Base-by-base conservation (phyloP, 2,113 vertebrate species). In the Psephotus haematonotus region DNA sequence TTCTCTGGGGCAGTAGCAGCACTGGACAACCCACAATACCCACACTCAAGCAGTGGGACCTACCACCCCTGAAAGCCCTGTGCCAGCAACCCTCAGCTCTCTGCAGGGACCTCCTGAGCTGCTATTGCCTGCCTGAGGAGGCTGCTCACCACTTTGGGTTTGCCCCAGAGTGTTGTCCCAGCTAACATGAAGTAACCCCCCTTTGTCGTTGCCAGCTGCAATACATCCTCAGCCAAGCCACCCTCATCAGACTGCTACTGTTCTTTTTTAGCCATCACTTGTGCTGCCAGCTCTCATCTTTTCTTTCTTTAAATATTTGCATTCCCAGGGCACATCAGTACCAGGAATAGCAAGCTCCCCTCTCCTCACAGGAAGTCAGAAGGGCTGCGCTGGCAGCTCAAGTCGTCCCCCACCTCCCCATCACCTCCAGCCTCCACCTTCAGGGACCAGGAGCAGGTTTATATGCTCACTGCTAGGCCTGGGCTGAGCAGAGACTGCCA, bases 401-500 rank as follows among this genome's bases (percentile, higher is more conserved):
- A 72, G 31, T 65, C 28, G 2, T 82, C 39, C 68, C 72, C 88
- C 49, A 1, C 91, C 60, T 86, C 63, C 77, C 84, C 31, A 2
- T 87, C 94, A 94, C 95, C 86, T 96, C 67, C 59, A 92, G 60
- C 79, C 65, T 90, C 50, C 63, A 86, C 81, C 63, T 74, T 81
- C 8, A 1, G 86, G 84, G 91, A 72, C 29, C 23, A 3, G 46
- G 76, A 95, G 53, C 3, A 1, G 19, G 87, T 94, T 97, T 88
- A 69, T 94, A 75, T 28, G 78, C 86, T 93, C 59, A 4, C 46
- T 72, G 86, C 90, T 92, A 39, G 88, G 88, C 75, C 91, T 94
- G 86, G 60, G 89, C 91, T 89, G 91, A 97, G 95, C 90, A 97
- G 90, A 98, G 96, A 67, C 91, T 97, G 96, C 95, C 96, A 94